Percentiles rank a stretch among this genome's conserved stretches.
These are phyloP conservation scores for Anastatus disparis DNA, from an alignment of 1,140 invertebrate species.

Conservation along the genomic window DNA sequence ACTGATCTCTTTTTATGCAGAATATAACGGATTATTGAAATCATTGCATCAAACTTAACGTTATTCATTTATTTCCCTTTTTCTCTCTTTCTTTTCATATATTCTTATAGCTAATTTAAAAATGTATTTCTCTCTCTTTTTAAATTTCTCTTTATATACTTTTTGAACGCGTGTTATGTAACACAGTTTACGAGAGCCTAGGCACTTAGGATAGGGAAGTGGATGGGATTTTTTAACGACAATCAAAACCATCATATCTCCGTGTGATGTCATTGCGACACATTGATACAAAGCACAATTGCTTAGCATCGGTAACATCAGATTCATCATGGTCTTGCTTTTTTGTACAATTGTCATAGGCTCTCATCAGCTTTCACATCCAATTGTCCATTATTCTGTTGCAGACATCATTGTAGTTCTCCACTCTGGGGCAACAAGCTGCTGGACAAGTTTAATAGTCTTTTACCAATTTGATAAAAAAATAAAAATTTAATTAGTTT, in stretches of 20 bases:
- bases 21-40: not conserved
- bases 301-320: conserved; percentile 63
- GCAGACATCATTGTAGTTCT: conserved; percentile 63
- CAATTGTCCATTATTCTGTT: conserved; percentile 23
- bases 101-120: conserved; percentile 16
- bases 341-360: conserved; percentile 58
- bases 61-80: not conserved
- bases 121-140: not conserved
- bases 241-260: conserved; percentile 68
- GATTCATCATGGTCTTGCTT: conserved; percentile 61
- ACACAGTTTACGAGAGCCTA: conserved; percentile 48
- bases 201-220: conserved; percentile 47
- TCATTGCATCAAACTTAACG: not conserved
- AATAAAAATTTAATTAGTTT: conserved; percentile 46
- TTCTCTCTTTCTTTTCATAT: conserved; percentile 6
- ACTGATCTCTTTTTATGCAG: not conserved
- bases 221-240: conserved; percentile 58
- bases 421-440: conserved; percentile 62
- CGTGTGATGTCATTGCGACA: conserved; percentile 65
- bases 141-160: not conserved
- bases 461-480: conserved; percentile 62
- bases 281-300: conserved; percentile 63
- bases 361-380: conserved; percentile 45
- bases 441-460: conserved; percentile 67
- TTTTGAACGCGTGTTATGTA: not conserved